phyloP scores from a whole-genome alignment of 2,797 vertebrate species.

The Pitangus sulphuratus region DNA sequence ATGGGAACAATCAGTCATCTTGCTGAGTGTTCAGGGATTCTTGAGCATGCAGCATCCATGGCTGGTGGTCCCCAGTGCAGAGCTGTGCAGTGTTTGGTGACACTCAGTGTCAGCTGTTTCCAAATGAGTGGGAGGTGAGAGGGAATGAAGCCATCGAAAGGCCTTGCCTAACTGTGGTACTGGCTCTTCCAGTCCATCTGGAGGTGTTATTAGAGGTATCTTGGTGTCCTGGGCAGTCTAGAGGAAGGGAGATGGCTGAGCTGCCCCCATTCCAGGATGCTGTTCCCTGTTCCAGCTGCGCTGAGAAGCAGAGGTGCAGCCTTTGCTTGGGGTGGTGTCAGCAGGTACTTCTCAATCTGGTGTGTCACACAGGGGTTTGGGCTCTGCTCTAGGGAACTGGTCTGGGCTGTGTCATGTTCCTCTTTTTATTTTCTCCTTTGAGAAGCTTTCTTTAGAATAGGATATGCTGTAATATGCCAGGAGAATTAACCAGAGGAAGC shows the following conservation, averaged over 20 bases:
- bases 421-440: neutral
- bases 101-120: neutral
- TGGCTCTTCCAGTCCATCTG: neutral
- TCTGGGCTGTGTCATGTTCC: neutral
- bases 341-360: neutral
- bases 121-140: neutral
- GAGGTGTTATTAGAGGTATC: neutral
- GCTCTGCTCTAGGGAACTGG: neutral
- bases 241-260: neutral
- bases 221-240: neutral
- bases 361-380: fast-evolving
- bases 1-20: neutral
- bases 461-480: constrained; percentile 16
- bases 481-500: constrained; percentile 57
- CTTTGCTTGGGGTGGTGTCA: neutral
- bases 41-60: fast-evolving
- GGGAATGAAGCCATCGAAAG: neutral
- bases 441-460: neutral
- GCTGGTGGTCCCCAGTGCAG: neutral
- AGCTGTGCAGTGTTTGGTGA: neutral
- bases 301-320: neutral
- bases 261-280: neutral
- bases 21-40: neutral
- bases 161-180: neutral
- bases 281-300: neutral